A percentile compares a stretch with the other conserved stretches of the same genome.
phyloP scores from a whole-genome alignment of 2,888 invertebrate species.

The Dolichopus griseipennis region DNA sequence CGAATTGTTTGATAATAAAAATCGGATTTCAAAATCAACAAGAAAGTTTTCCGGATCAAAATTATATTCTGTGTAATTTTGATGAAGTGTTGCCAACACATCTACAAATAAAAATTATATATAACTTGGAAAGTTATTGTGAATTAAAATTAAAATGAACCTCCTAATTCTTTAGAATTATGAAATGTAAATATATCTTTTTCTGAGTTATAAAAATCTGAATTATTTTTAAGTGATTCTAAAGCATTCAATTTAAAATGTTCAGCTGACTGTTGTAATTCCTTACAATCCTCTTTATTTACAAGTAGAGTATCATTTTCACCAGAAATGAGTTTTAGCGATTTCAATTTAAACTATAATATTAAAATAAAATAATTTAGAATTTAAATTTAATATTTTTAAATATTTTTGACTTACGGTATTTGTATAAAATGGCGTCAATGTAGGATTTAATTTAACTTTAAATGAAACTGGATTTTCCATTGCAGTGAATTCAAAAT shows the following conservation, averaged over 20 bases:
- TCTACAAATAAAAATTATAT: background rate
- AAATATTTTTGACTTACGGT: background rate
- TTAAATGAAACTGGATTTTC: background rate
- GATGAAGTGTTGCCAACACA: background rate
- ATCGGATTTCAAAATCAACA: background rate
- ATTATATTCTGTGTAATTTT: background rate
- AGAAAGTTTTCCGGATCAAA: background rate
- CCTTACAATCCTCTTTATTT: too few relatives aligned
- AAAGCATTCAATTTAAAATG: too few relatives aligned
- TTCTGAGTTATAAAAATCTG: too few relatives aligned
- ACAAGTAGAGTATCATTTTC: too few relatives aligned
- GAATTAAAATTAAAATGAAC: too few relatives aligned
- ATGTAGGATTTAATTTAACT: background rate
- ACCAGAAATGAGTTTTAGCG: background rate
- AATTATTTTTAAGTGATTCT: background rate
- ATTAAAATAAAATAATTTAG: background rate
- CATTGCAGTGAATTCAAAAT: background rate
- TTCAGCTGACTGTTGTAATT: too few relatives aligned
- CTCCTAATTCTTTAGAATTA: background rate
- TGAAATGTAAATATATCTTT: background rate
- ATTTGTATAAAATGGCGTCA: background rate
- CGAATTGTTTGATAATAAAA: background rate
- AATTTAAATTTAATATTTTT: background rate
- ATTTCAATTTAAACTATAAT: background rate
- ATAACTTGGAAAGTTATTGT: too few relatives aligned